A percentile compares a stretch with the other conserved stretches of the same genome.
Conservation (phyloP, 2,888 invertebrate species). For the Ophonus ardosiacus region DNA sequence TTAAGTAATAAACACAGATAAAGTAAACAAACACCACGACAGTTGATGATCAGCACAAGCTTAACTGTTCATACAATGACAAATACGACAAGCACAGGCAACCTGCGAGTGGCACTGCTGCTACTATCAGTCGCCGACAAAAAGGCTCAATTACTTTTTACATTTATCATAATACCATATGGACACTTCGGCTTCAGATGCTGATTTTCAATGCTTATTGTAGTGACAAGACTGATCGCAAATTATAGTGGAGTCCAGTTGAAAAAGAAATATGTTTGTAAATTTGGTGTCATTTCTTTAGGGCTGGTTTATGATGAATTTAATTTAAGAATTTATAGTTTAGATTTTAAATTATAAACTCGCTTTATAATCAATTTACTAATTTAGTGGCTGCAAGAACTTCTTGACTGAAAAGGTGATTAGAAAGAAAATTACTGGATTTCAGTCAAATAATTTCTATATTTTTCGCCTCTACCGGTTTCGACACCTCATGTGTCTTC, state of each 20-base stretch:
- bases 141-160: conserved; percentile 41
- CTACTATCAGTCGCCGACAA: conserved; percentile 25
- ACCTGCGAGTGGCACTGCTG: conserved; percentile 19
- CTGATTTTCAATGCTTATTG: not conserved
- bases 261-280: not conserved
- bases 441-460: no score
- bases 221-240: not conserved
- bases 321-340: no score
- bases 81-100: conserved; percentile 41
- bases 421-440: no score
- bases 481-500: no score
- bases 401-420: no score
- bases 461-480: no score
- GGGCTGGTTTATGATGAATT: no score
- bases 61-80: conserved; percentile 66
- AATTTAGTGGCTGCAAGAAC: no score
- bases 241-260: not conserved
- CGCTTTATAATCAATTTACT: no score
- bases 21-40: conserved; percentile 48
- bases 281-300: conserved; percentile 6
- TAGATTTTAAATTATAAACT: no score
- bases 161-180: conserved; percentile 3
- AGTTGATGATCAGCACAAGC: conserved; percentile 64
- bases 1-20: conserved; percentile 54
- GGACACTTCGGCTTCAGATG: not conserved